Conservation (phyloP, 2,113 vertebrate species). For the Muntiacus muntjak region DNA sequence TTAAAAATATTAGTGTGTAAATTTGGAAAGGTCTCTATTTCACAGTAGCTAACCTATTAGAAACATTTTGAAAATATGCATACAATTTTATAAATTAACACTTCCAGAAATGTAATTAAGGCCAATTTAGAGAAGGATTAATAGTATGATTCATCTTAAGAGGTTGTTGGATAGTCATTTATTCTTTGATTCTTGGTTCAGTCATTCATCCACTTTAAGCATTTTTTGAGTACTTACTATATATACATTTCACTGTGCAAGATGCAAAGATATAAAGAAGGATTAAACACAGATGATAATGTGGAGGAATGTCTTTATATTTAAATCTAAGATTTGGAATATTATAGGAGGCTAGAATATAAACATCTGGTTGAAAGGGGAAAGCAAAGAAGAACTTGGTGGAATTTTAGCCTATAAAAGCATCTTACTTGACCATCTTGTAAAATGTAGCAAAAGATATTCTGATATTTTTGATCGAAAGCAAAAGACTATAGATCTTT, state of each 20-base stretch:
- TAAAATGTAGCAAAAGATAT: constrained; percentile 11
- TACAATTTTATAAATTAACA: constrained; percentile 29
- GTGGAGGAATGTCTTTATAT: background rate
- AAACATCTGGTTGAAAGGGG: background rate
- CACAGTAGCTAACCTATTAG: background rate
- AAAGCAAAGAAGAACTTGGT: background rate
- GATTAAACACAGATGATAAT: background rate
- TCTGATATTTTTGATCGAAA: constrained; percentile 6
- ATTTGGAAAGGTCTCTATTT: constrained; percentile 7
- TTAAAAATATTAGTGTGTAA: constrained; percentile 25
- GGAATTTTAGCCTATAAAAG: background rate
- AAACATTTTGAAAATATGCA: constrained; percentile 34
- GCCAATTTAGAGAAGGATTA: background rate
- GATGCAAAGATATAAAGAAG: background rate
- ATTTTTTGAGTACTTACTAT: background rate
- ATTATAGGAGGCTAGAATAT: background rate
- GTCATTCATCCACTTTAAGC: background rate
- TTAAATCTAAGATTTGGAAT: constrained; percentile 22
- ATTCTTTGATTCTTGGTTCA: constrained; percentile 11
- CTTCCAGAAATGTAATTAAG: constrained; percentile 15
- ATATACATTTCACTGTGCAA: background rate
- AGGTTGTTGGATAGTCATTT: background rate
- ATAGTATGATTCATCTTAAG: background rate
- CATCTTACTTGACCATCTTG: background rate
- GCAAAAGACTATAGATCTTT: background rate